A percentile compares a stretch with the other conserved stretches of the same genome.
phyloP scores from a whole-genome alignment of 2,888 invertebrate species.

The Drosophila trichaetosa region DNA sequence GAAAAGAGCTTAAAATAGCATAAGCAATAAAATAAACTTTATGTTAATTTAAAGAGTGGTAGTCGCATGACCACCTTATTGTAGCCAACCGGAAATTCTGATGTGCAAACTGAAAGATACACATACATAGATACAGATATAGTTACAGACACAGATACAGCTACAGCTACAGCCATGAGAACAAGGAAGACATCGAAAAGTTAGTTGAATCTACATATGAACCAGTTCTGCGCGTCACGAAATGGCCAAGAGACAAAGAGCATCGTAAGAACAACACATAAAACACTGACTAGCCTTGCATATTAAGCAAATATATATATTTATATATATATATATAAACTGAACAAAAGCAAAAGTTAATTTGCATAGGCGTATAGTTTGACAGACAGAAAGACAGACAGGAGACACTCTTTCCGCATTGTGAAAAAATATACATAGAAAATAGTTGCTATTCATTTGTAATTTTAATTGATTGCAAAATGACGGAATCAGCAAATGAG shows the following conservation, averaged over 20 bases:
- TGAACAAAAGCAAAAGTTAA: constrained; percentile 32
- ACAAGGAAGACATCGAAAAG: constrained; percentile 40
- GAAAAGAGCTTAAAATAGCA: neutral
- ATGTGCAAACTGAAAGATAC: neutral
- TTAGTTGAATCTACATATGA: constrained; percentile 1
- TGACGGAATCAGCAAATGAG: constrained; percentile 33
- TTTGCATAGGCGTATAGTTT: constrained; percentile 27
- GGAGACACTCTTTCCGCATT: constrained; percentile 32
- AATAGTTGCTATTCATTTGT: constrained; percentile 23
- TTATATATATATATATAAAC: neutral
- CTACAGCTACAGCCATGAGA: constrained; percentile 2
- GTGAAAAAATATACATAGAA: constrained; percentile 3
- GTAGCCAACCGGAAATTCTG: neutral
- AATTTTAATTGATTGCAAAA: constrained; percentile 49
- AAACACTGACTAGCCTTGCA: constrained; percentile 49
- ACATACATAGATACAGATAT: neutral
- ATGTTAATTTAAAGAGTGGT: neutral
- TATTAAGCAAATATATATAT: neutral
- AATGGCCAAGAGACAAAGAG: constrained; percentile 1
- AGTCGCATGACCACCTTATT: neutral
- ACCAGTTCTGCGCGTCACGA: constrained; percentile 25
- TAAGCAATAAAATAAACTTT: neutral
- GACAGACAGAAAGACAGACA: constrained; percentile 6
- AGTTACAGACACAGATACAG: neutral
- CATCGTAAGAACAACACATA: constrained; percentile 8